Conservation (phyloP, 2,888 invertebrate genomes). For the Frankliniella intonsa region DNA sequence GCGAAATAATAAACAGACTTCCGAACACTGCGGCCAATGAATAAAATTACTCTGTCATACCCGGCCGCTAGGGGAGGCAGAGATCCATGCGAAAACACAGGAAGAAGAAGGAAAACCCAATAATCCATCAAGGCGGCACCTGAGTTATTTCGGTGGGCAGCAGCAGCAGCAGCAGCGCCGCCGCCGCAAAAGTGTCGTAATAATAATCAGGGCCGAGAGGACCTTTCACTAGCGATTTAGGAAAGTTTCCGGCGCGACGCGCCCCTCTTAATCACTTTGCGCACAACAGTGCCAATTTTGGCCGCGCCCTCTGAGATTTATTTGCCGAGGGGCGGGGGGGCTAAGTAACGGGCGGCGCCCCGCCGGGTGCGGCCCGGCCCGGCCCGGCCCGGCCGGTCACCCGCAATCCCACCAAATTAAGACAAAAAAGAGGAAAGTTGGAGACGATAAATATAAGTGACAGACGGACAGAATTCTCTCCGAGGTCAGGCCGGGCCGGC, state of each 20-base stretch:
- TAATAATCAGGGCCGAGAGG: no score
- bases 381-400: background rate
- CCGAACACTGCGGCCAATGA: constrained; percentile 5
- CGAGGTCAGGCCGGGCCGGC: background rate
- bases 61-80: no score
- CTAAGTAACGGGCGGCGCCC: background rate
- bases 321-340: background rate
- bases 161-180: no score
- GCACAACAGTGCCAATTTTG: background rate
- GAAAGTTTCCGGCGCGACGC: background rate
- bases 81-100: no score
- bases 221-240: no score
- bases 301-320: background rate
- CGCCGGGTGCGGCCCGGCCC: background rate
- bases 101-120: no score
- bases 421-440: constrained; percentile 23
- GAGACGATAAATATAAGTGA: constrained; percentile 23
- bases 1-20: background rate
- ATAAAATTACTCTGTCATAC: background rate
- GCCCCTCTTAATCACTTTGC: background rate
- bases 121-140: no score
- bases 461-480: background rate
- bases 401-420: constrained; percentile 22
- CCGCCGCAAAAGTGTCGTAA: no score
- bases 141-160: no score